A percentile compares a stretch with the other conserved stretches of the same genome.
phyloP scores from a whole-genome alignment of 2,797 vertebrate genomes.

The Urophycis tenuis region DNA sequence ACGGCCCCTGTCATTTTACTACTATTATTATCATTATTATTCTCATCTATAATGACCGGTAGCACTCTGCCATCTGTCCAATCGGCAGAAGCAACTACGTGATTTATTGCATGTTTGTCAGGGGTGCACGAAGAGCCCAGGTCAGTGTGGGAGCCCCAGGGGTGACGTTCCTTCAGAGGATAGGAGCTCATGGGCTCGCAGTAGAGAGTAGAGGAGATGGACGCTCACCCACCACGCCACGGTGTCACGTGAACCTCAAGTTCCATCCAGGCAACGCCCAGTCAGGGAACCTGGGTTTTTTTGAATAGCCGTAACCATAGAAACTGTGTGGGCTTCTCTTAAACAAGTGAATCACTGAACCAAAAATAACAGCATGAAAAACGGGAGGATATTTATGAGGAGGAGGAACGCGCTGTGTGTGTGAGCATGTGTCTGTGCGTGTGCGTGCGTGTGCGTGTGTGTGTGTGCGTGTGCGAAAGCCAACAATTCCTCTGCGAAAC shows the following conservation, averaged over 20 bases:
- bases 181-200: not conserved
- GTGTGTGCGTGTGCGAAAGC: not conserved
- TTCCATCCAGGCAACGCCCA: conserved; percentile 31
- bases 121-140: no score
- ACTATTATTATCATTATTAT: no score
- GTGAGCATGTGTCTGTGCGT: not conserved
- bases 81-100: no score
- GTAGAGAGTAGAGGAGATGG: not conserved
- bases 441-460: not conserved
- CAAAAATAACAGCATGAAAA: conserved; percentile 45
- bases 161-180: no score
- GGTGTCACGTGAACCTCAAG: not conserved
- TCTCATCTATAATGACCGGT: no score
- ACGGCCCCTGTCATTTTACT: no score
- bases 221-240: not conserved
- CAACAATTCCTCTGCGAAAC: not conserved
- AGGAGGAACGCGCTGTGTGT: not conserved
- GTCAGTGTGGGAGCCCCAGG: no score
- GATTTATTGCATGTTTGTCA: no score
- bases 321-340: conserved; percentile 63
- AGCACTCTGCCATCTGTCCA: no score
- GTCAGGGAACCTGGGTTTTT: conserved; percentile 23
- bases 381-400: conserved; percentile 15
- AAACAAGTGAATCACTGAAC: conserved; percentile 6
- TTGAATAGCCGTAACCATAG: conserved; percentile 59